Base-by-base conservation (phyloP, 2,888 invertebrate genomes). In the Eupithecia vulgata region DNA sequence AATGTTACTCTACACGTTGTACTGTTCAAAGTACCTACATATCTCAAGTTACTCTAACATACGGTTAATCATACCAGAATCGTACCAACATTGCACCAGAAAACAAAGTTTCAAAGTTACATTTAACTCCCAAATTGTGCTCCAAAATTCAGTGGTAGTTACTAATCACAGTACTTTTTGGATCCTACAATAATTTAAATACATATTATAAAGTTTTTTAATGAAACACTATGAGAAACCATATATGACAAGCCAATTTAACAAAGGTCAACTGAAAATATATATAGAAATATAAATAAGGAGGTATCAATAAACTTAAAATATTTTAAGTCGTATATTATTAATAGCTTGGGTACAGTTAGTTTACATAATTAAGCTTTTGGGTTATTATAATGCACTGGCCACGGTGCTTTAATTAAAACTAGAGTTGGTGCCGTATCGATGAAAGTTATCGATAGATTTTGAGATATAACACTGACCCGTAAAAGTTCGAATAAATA, bases 11-110 rank as follows among this genome's bases (percentile, higher is more conserved):
- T 94, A 94, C 92, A 90, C 85, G 90, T 93, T 94, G 94, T 94
- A 94, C 94, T 92, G 91, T 85, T 92, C 90, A 90, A 91, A 94
- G 94, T 94, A 94, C 94, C 93, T 94, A 94, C 93, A 90, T 93
- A 91, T 88, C 83, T 87, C 88, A 87, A 87, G 85, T 90, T 88
- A 87, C 84, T 79, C 88, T 92, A 91, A 87, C 82, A 90, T 92
- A 91, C 85, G 85, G 88, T 89, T 83, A 87, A 86, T 85, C 83
- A 87, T 87, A 88, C 88, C 86, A 87, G 88, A 88, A 89, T 67
- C 59, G 48, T 67, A 65, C 65, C 68, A 74, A 70, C 74, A 88
- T 90, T 90, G 91, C 91, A 91, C 88, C 88, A 88, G 85, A 88
- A 87, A 86, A 82, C 81, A 78, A 82, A 21, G 57, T 57, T 81